Base-by-base conservation (phyloP, 92 coral and sea anemone genomes). In the Actinostola sp. region DNA sequence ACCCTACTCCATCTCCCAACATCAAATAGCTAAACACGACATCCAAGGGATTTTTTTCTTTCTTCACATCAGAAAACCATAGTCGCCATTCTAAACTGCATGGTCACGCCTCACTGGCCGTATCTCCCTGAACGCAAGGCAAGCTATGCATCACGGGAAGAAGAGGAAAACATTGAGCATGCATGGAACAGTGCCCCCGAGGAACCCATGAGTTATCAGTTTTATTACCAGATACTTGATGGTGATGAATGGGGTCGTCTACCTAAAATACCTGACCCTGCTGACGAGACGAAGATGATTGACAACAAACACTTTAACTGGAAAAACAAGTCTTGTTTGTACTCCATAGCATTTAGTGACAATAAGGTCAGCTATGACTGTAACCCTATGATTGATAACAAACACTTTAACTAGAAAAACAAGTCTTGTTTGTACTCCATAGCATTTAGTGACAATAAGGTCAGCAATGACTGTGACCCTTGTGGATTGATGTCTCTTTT, bases 101-200 rank as follows among this genome's bases (percentile, higher is more conserved):
- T 92, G 88, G 80, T 92, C 26, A 84, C 82, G 28, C 97, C 97
- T 8, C 89, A 88, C 89, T 92, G 93, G 93, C 93, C 93, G 14
- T 88, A 92, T 67, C 82, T 92, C 28, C 93, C 97, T 8, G 87
- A 85, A 65, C 77, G 64, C 39, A 88, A 75, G 39, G 78, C 81
- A 1, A 63, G 55, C 8, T 88, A 74, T 55, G 62, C 73, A 2
- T 78, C 86, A 6, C 70, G 69, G 15, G 86, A 88, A 29, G 75
- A 81, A 17, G 82, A 88, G 38, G 86, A 80, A 23, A 86, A 82
- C 32, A 79, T 88, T 39, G 93, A 92, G 72, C 90, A 59, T 59
- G 93, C 97, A 34, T 92, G 97, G 97, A 62, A 60, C 72, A 88
- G 89, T 61, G 90, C 85, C 35, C 97, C 97, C 10, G 93, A 88